These are phyloP conservation scores for Drosophila nebulosa DNA, from an alignment of 1,140 invertebrate species.

Conservation along the genomic window DNA sequence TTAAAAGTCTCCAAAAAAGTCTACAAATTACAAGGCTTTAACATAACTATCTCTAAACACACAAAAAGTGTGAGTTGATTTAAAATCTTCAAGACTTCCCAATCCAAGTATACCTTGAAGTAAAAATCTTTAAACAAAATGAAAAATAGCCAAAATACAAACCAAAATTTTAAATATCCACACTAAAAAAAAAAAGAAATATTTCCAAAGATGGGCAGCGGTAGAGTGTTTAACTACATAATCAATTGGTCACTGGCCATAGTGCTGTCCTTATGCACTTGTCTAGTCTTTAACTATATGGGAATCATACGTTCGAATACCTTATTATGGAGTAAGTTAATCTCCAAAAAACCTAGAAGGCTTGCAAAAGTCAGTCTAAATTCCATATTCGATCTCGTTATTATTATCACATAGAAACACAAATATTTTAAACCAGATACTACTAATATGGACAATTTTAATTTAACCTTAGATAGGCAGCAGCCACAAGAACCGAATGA, in stretches of 20 bases:
- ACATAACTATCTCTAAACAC: too few species aligned
- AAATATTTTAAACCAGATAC: background rate
- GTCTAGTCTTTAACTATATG: background rate
- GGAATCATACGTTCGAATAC: background rate
- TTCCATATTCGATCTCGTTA: background rate
- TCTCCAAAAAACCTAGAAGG: too few species aligned
- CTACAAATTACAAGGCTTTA: too few species aligned
- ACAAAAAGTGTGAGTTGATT: too few species aligned
- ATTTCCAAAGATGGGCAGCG: background rate
- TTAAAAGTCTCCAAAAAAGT: background rate
- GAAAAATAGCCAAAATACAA: background rate
- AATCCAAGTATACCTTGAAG: background rate
- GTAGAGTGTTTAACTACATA: background rate
- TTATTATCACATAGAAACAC: background rate
- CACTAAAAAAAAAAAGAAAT: background rate
- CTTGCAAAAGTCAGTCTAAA: background rate
- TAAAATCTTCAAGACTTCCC: too few species aligned
- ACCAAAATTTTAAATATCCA: background rate
- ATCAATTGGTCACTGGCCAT: background rate
- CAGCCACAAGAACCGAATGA: background rate
- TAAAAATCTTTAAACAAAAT: background rate
- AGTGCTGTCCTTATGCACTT: background rate
- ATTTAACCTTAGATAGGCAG: conserved; percentile 25
- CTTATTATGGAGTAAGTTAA: background rate
- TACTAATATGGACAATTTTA: background rate